phyloP scores from a whole-genome alignment of 2,797 vertebrate species.

The Alfaro cultratus region DNA sequence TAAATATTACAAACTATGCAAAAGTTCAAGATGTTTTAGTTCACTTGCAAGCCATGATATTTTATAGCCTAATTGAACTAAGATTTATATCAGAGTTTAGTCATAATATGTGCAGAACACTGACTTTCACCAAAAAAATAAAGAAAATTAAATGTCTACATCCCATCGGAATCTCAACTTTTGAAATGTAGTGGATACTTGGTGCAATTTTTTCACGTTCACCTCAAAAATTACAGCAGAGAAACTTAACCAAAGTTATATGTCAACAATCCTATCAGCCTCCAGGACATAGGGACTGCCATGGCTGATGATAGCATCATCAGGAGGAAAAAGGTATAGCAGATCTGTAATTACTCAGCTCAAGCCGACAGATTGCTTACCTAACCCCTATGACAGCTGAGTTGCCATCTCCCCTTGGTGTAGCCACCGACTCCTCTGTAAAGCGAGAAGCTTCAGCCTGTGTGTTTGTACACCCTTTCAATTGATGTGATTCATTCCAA shows the following conservation, averaged over 20 bases:
- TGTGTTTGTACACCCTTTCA: conserved; percentile 16
- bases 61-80: conserved; percentile 10
- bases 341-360: conserved; percentile 70
- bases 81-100: conserved; percentile 28
- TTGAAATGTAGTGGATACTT: conserved; percentile 26
- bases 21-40: not conserved
- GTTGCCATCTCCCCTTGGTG: conserved; percentile 34
- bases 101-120: not conserved
- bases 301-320: conserved; percentile 65
- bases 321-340: conserved; percentile 68
- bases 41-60: not conserved
- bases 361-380: conserved; percentile 66
- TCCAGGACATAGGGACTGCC: conserved; percentile 52
- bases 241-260: conserved; percentile 61
- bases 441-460: conserved; percentile 33
- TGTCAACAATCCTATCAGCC: conserved; percentile 54
- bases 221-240: conserved; percentile 50
- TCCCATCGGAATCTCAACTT: conserved; percentile 37
- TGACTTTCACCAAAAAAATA: not conserved
- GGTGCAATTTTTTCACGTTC: conserved; percentile 32
- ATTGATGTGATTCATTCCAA: conserved; percentile 38
- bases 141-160: not conserved
- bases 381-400: conserved; percentile 55
- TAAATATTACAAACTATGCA: not conserved
- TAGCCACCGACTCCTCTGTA: conserved; percentile 45